phyloP scores from a whole-genome alignment of 23 tunicate genomes.

The Oikopleura albicans region DNA sequence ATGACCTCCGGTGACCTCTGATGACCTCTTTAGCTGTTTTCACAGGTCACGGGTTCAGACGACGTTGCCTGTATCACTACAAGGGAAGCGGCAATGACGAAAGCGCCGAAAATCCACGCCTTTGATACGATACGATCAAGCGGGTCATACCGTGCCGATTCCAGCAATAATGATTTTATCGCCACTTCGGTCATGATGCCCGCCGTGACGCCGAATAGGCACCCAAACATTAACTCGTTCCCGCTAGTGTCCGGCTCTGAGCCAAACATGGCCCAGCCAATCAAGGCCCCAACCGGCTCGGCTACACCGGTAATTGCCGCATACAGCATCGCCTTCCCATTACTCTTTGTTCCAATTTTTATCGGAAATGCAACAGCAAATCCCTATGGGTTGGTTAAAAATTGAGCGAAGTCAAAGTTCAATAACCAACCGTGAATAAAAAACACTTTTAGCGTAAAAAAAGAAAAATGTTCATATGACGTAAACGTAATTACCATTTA shows the following conservation, averaged over 20 bases:
- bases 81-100: background rate
- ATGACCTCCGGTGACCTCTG: no score
- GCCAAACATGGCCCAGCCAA: background rate
- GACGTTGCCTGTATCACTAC: background rate
- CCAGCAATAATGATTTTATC: background rate
- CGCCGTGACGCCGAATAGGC: background rate
- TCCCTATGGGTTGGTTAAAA: no score
- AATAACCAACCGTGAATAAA: no score
- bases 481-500: no score
- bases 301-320: slow-evolving; percentile 14
- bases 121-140: background rate
- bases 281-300: slow-evolving; percentile 2
- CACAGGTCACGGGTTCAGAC: background rate
- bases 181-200: slow-evolving; percentile 13
- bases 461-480: no score
- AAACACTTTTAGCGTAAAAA: no score
- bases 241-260: background rate
- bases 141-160: background rate
- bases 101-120: background rate
- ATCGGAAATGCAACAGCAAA: slow-evolving; percentile 7
- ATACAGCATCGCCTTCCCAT: background rate
- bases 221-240: background rate
- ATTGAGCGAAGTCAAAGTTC: no score
- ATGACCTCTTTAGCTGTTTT: no score
- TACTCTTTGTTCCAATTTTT: background rate